Percentiles rank a stretch among this genome's conserved stretches.
phyloP scores from a whole-genome alignment of 2,888 invertebrate species.

The Oligia strigilis region DNA sequence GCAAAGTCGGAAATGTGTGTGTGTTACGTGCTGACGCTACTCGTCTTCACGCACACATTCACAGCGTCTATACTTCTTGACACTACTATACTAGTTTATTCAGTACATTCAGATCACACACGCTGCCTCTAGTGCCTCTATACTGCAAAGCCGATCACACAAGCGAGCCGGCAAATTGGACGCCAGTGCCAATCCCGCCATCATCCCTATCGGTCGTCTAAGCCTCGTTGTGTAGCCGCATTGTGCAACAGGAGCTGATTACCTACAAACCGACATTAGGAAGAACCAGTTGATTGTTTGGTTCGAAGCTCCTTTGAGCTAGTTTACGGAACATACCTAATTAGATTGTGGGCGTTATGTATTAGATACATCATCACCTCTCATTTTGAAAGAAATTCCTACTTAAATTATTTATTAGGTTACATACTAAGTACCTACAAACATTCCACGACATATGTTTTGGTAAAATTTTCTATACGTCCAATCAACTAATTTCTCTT shows the following conservation, averaged over 20 bases:
- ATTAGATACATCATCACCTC: neutral
- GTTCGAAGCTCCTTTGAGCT: neutral
- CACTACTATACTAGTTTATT: neutral
- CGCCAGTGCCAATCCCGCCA: neutral
- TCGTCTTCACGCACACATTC: neutral
- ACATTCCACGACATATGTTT: neutral
- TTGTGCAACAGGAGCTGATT: neutral
- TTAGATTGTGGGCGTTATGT: neutral
- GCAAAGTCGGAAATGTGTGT: neutral
- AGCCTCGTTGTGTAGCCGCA: neutral
- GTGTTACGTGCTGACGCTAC: neutral
- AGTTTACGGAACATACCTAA: neutral
- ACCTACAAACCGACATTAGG: neutral
- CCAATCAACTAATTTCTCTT: neutral
- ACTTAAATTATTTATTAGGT: neutral
- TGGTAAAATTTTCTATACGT: too few species aligned
- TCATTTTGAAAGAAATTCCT: neutral
- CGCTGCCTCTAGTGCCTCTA: neutral
- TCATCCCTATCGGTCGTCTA: neutral
- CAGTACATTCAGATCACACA: neutral
- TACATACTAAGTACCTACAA: neutral
- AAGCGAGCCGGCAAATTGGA: constrained; percentile 17
- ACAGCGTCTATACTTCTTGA: neutral
- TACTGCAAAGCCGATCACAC: constrained; percentile 12
- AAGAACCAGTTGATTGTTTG: neutral